Evolutionary conservation across 2,888 invertebrate species (phyloP).

Genomic region (Pristionchus arcanus): DNA sequence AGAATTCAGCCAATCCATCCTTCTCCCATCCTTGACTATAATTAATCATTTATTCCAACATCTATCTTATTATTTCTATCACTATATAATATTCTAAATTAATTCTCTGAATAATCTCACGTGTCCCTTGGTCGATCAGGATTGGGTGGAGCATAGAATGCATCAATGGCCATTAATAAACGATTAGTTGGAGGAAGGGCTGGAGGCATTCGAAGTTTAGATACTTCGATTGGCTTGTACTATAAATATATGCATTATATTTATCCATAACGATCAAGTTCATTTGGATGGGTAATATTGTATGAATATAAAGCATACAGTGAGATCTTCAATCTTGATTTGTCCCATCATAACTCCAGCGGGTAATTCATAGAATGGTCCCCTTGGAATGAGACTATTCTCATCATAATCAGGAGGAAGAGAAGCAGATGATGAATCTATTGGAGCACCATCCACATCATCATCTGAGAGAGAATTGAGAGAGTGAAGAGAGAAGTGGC

Average conservation of each 20-base stretch:
- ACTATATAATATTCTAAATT: not conserved
- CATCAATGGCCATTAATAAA: constrained; percentile 87
- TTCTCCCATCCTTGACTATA: constrained; percentile 91
- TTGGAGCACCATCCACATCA: constrained; percentile 41
- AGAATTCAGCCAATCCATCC: constrained; percentile 96
- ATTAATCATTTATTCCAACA: not conserved
- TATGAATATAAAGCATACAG: constrained; percentile 58
- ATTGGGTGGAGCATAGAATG: constrained; percentile 94
- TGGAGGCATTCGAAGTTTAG: constrained; percentile 92
- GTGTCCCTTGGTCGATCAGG: constrained; percentile 94
- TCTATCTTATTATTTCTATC: not conserved
- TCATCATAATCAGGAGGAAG: constrained; percentile 33
- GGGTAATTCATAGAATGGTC: constrained; percentile 96
- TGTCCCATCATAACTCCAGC: constrained; percentile 98
- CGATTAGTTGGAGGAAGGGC: constrained; percentile 95
- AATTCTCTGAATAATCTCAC: constrained; percentile 61
- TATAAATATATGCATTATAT: constrained; percentile 79
- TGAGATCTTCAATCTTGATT: constrained; percentile 92
- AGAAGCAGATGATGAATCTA: constrained; percentile 14
- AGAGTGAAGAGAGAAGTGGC: not conserved
- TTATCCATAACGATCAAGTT: not conserved
- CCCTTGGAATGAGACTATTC: constrained; percentile 85
- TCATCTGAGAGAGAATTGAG: not conserved
- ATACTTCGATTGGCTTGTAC: constrained; percentile 92
- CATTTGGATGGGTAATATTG: not conserved